Evolutionary conservation across 2,797 vertebrate species (phyloP).

Genomic region (Eleutherodactylus coqui): DNA sequence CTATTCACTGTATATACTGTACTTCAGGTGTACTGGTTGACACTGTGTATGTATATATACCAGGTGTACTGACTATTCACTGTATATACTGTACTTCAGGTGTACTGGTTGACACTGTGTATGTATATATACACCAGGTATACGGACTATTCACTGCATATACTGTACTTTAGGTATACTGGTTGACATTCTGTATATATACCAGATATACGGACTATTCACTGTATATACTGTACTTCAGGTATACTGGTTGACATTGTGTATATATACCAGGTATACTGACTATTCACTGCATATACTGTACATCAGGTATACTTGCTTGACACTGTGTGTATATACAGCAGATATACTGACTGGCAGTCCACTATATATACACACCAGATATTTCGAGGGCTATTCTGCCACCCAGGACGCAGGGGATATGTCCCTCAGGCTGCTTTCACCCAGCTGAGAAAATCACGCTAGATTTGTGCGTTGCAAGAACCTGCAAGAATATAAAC

Average conservation of each 20-base stretch:
- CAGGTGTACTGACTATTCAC: not conserved
- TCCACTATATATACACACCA: too few species aligned
- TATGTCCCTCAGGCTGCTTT: too few species aligned
- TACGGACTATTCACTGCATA: not conserved
- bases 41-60: not conserved
- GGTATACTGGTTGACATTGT: too few species aligned
- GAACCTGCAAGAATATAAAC: too few species aligned
- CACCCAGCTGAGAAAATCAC: too few species aligned
- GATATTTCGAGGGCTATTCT: too few species aligned
- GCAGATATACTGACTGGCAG: not conserved
- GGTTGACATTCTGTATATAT: not conserved
- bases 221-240: not conserved
- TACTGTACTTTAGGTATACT: too few species aligned
- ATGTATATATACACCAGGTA: not conserved
- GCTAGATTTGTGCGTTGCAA: too few species aligned
- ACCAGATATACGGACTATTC: not conserved
- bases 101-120: not conserved
- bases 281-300: not conserved
- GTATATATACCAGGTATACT: not conserved
- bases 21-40: not conserved
- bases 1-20: not conserved
- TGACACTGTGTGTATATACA: not conserved
- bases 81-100: too few species aligned
- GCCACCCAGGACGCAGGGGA: too few species aligned
- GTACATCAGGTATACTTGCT: not conserved